These are phyloP conservation scores for Thecocarcelia acutangulata DNA, from an alignment of 2,888 invertebrate species.

Conservation along the genomic window DNA sequence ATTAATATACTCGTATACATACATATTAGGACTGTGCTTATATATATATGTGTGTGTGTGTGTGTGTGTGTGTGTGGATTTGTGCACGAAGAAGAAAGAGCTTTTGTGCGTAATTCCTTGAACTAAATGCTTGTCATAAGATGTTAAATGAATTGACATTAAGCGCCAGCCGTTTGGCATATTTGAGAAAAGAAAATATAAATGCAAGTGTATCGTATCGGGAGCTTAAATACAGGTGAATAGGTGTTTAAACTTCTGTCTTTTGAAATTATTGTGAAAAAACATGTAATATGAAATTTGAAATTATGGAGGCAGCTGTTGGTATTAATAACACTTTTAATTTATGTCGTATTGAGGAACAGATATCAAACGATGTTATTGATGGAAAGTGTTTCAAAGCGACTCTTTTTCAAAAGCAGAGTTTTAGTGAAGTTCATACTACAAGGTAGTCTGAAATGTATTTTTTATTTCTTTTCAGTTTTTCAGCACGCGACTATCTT, in stretches of 20 bases:
- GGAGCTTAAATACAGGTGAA: conserved; percentile 43
- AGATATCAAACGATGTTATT: conserved; percentile 5
- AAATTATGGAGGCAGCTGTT: conserved; percentile 27
- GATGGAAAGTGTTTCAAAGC: too few relatives aligned
- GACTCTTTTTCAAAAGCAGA: too few relatives aligned
- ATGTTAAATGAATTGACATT: conserved; percentile 64
- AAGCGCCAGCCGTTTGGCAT: conserved; percentile 56
- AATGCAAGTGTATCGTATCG: background rate
- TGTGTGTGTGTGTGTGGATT: too few relatives aligned
- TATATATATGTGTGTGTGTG: too few relatives aligned
- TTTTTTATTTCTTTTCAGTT: too few relatives aligned
- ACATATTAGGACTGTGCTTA: too few relatives aligned
- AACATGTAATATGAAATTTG: conserved; percentile 8
- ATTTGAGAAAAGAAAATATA: conserved; percentile 16
- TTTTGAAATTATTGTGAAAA: conserved; percentile 20
- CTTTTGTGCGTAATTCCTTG: background rate
- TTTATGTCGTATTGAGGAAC: conserved; percentile 1
- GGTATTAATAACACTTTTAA: background rate
- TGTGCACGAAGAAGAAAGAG: too few relatives aligned
- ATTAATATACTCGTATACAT: too few relatives aligned
- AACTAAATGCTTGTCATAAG: conserved; percentile 64
- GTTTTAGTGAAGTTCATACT: too few relatives aligned
- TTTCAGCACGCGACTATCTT: too few relatives aligned
- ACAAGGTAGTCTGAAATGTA: too few relatives aligned
- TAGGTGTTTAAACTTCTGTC: conserved; percentile 44